These are phyloP conservation scores for Hylaeus anthracinus DNA, from an alignment of 1,140 invertebrate genomes.

Conservation along the genomic window DNA sequence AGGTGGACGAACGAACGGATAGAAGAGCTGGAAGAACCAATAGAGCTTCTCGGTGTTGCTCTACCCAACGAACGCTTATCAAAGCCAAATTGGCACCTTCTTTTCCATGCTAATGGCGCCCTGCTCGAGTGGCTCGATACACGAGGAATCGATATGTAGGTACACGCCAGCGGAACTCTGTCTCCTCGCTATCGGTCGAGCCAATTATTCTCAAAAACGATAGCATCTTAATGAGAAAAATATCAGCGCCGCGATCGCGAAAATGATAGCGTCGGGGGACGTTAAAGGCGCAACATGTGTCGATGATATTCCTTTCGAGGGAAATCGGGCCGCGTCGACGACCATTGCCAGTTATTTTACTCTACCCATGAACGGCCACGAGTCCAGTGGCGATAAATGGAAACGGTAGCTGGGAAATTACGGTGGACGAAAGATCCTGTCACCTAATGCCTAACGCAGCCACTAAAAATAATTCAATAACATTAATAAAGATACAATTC, in stretches of 20 bases:
- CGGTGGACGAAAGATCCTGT: neutral
- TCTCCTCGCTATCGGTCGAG: constrained; percentile 48
- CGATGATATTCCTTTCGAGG: neutral
- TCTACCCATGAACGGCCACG: neutral
- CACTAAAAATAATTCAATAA: too few relatives aligned
- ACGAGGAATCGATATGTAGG: constrained; percentile 58
- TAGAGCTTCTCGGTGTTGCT: neutral
- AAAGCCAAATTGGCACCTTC: constrained; percentile 67
- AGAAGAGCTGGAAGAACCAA: constrained; percentile 25
- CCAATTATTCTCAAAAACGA: constrained; percentile 44
- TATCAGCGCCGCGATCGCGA: constrained; percentile 30
- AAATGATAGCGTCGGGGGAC: constrained; percentile 4
- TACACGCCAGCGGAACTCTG: constrained; percentile 59
- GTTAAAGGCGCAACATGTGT: constrained; percentile 8
- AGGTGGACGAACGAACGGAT: neutral
- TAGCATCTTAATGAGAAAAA: constrained; percentile 42
- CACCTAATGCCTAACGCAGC: too few relatives aligned
- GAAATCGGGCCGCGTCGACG: neutral
- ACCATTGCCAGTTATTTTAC: neutral
- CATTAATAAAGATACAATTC: too few relatives aligned
- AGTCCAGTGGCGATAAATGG: neutral
- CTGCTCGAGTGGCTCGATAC: constrained; percentile 28
- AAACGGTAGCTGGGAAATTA: neutral
- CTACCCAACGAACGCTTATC: constrained; percentile 34
- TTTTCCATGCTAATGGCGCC: constrained; percentile 68